These are phyloP conservation scores for Notolepis coatsorum DNA, from an alignment of 2,797 vertebrate genomes.

Conservation along the genomic window DNA sequence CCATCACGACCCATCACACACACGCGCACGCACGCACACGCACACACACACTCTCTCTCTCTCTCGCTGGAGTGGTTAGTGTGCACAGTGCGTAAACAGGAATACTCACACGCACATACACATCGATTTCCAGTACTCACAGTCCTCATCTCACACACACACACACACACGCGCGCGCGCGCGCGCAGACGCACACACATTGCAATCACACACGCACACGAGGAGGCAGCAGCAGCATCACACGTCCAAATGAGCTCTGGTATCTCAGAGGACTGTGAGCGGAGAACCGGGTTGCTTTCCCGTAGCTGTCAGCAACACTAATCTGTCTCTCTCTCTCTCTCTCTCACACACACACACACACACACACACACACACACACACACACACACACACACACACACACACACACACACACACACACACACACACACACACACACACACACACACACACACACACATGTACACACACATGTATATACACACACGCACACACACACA, in stretches of 20 bases:
- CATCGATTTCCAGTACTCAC: not conserved
- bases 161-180: slow-evolving; percentile 1
- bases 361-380: not conserved
- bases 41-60: too few species aligned
- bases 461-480: not conserved
- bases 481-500: not conserved
- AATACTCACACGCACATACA: not conserved
- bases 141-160: not conserved
- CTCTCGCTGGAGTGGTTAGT: slow-evolving; percentile 48
- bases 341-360: not conserved
- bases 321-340: slow-evolving; percentile 39
- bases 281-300: slow-evolving; percentile 50
- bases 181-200: not conserved
- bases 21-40: not conserved
- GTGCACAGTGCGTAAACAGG: slow-evolving; percentile 38
- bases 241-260: slow-evolving; percentile 72
- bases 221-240: slow-evolving; percentile 65
- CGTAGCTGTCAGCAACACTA: slow-evolving; percentile 61
- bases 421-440: not conserved
- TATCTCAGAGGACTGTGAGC: slow-evolving; percentile 63
- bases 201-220: slow-evolving; percentile 1
- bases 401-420: not conserved
- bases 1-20: slow-evolving; percentile 60
- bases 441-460: not conserved
- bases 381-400: not conserved